Conservation (phyloP, 2,888 invertebrate genomes). For the Drosophila picticornis region DNA sequence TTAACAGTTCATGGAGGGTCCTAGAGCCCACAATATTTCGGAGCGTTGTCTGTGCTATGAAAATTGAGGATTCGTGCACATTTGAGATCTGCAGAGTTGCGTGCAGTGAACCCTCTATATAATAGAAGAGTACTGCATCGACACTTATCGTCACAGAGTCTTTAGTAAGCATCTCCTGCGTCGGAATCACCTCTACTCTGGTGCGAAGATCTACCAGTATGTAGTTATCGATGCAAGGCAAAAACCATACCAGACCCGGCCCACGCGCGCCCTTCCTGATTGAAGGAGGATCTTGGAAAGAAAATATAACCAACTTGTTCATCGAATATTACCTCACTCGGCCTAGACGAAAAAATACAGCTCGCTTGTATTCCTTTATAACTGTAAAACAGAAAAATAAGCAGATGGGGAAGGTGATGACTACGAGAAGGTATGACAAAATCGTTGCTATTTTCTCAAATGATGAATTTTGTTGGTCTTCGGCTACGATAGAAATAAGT, state of each 20-base stretch:
- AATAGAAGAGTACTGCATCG: slow-evolving; percentile 93
- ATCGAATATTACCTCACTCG: slow-evolving; percentile 66
- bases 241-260: slow-evolving; percentile 87
- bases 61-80: slow-evolving; percentile 88
- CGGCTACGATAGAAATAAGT: slow-evolving; percentile 33
- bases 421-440: slow-evolving; percentile 33
- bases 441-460: slow-evolving; percentile 34
- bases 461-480: slow-evolving; percentile 21
- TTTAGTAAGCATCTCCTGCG: slow-evolving; percentile 90
- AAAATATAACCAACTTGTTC: accelerated
- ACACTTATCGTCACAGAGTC: slow-evolving; percentile 97
- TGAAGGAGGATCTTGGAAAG: no score
- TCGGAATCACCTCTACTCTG: slow-evolving; percentile 87
- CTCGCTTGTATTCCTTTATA: slow-evolving; percentile 87
- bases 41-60: slow-evolving; percentile 92
- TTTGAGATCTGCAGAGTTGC: slow-evolving; percentile 89
- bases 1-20: slow-evolving; percentile 94
- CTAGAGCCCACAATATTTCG: slow-evolving; percentile 96
- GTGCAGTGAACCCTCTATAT: slow-evolving; percentile 90
- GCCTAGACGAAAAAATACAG: slow-evolving; percentile 88
- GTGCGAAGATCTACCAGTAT: slow-evolving; percentile 87
- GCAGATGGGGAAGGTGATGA: slow-evolving; percentile 75
- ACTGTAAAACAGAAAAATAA: slow-evolving; percentile 79
- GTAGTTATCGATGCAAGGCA: slow-evolving; percentile 88
- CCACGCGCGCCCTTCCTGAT: slow-evolving; percentile 85